phyloP scores from a whole-genome alignment of 2,797 vertebrate genomes.

The Vultur gryphus region DNA sequence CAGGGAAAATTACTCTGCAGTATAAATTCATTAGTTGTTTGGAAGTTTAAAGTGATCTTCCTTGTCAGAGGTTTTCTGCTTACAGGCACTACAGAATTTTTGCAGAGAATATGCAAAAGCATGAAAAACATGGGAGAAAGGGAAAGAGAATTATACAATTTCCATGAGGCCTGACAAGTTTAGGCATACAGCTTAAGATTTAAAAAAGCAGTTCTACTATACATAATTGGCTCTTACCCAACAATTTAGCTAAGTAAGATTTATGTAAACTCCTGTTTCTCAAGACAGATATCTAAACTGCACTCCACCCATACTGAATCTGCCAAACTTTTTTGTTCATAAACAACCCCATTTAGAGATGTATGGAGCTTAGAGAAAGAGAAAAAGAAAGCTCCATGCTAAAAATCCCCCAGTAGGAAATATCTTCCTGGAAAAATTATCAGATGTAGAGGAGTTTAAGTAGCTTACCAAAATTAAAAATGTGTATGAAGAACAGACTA shows the following conservation, averaged over 20 bases:
- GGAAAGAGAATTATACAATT: not conserved
- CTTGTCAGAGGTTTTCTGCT: not conserved
- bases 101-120: not conserved
- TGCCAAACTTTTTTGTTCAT: not conserved
- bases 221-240: not conserved
- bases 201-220: not conserved
- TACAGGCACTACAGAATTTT: not conserved
- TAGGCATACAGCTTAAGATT: not conserved
- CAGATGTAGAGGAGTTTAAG: not conserved
- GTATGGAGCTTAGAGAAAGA: not conserved
- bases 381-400: not conserved
- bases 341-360: slow-evolving; percentile 6
- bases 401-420: not conserved
- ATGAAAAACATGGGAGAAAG: not conserved
- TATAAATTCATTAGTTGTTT: not conserved
- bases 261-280: slow-evolving; percentile 28
- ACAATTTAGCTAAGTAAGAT: slow-evolving; percentile 21
- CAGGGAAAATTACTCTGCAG: not conserved
- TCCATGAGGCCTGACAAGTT: not conserved
- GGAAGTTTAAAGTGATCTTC: not conserved
- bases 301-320: not conserved
- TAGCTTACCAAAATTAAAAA: not conserved
- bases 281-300: slow-evolving; percentile 1
- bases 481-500: slow-evolving; percentile 1
- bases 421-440: slow-evolving; percentile 9